Percentiles rank a stretch among this genome's conserved stretches.
These are phyloP conservation scores for Thaleichthys pacificus DNA, from an alignment of 2,797 vertebrate species.

Conservation along the genomic window DNA sequence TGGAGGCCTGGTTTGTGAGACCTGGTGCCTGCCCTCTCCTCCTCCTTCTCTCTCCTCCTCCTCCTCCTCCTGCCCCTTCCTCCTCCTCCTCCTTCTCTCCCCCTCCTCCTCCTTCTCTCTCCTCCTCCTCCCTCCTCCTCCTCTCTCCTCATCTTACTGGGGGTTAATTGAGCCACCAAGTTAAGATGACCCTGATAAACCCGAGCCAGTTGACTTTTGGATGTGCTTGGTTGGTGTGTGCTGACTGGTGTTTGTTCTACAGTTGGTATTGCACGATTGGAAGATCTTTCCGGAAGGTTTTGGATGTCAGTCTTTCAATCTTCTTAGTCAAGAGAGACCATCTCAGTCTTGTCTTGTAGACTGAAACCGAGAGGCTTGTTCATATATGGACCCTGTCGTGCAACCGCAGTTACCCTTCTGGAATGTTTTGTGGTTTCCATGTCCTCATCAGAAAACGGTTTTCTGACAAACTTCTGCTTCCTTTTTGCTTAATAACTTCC, in stretches of 20 bases:
- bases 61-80: not conserved
- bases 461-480: constrained; percentile 36
- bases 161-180: too few relatives aligned
- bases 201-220: too few relatives aligned
- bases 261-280: too few relatives aligned
- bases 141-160: not conserved
- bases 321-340: too few relatives aligned
- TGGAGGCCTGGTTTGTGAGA: too few relatives aligned
- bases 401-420: not conserved
- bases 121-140: not conserved
- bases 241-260: too few relatives aligned
- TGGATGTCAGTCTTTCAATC: too few relatives aligned
- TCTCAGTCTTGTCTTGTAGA: too few relatives aligned
- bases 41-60: not conserved
- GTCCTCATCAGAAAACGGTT: not conserved
- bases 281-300: too few relatives aligned
- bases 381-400: not conserved
- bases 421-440: constrained; percentile 2
- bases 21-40: too few relatives aligned
- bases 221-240: too few relatives aligned
- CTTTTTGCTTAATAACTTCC: constrained; percentile 52
- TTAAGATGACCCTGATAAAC: too few relatives aligned
- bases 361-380: not conserved
- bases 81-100: not conserved
- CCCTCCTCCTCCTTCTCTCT: not conserved